Evolutionary conservation across 2,113 vertebrate species (phyloP), one percentile per base, ranked within the genome.

Genomic region (Formicarius rufipectus): DNA sequence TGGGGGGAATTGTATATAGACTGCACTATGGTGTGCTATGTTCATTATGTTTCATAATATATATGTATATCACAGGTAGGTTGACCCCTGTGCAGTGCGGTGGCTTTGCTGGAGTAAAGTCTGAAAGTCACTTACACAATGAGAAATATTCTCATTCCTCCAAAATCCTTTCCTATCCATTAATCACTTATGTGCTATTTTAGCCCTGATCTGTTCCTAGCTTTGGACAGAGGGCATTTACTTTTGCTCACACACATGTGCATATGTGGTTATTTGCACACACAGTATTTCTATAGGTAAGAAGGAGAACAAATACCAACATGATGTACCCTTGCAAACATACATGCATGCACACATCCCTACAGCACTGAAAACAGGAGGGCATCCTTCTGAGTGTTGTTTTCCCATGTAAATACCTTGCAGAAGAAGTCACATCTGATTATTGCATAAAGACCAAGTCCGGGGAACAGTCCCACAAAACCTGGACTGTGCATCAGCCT

Each of bases 191-290:
- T 2, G 14, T 7, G 28, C 1, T 67, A 0, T 14, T 89, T 50
- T 8, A 91, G 12, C 31, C 45, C 21, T 44, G 9, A 1, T 5
- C 20, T 12, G 3, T 73, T 89, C 30, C 25, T 62, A 20, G 37
- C 11, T 92, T 63, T 74, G 49, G 7, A 10, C 15, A 37, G 7
- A 42, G 9, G 2, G 1, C 8, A 5, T 10, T 31, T 17, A 5
- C 27, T 73, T n/a, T 1, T 39, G 33, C 2, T 0, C 19, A 9
- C 20, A 30, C 13, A 14, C 6, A 7, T 10, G 20, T 5, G 3
- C 14, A 10, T 4, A 12, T 6, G 4, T 18, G 35, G 9, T 19
- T 45, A 35, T n/a, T 64, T 1, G 12, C 19, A 47, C 39, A 14
- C 13, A 16, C 3, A 8, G 6, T 9, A 18, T 13, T 10, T 66